Base-by-base conservation (phyloP, 2,888 invertebrate genomes). In the Drosophila vallismaia region DNA sequence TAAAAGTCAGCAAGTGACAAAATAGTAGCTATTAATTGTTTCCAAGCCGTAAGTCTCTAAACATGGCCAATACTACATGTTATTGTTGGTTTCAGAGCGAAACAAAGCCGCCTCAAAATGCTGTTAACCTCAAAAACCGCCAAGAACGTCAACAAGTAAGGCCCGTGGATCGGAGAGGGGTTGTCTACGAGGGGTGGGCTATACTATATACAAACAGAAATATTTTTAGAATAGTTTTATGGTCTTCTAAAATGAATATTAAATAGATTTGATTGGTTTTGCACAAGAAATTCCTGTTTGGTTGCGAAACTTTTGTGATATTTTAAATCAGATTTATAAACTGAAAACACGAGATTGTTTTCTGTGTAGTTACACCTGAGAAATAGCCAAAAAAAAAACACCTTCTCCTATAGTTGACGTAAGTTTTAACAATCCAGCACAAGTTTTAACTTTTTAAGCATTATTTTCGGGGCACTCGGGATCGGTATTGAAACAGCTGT, bases 71-170 rank as follows among this genome's bases (percentile, higher is more conserved):
- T 78, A 71, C 83, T 55, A 46, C 49, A 5, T 77, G 50, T 66
- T 77, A 55, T 73, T 51, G 40, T 60, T 55, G 31, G 67, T 72
- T 40, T 58, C 42, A 33, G 42, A 58, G 28, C 62, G 54, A 44
- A 74, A 71, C 77, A 82, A 76, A 82, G 76, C 74, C 78, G 77
- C 71, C 68, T 67, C 55, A 75, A 80, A 85, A 87, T 85, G 89
- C 78, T 87, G 89, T 89, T 89, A 88, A 87, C 89, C 89, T 89
- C 89, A 88, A 88, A 86, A 88, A 86, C 88, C 87, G 74, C 86
- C 84, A 84, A 85, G 86, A 84, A 84, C 84, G 78, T 77, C 83
- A 81, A 75, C 79, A 80, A 75, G 75, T 78, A 62, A 72, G 76
- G 74, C 78, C 73, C 5, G 64, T 72, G 74, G 76, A 14, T 33